A percentile compares a stretch with the other conserved stretches of the same genome.
These are phyloP conservation scores for Lontra canadensis DNA, from an alignment of 2,113 vertebrate genomes.

Conservation along the genomic window DNA sequence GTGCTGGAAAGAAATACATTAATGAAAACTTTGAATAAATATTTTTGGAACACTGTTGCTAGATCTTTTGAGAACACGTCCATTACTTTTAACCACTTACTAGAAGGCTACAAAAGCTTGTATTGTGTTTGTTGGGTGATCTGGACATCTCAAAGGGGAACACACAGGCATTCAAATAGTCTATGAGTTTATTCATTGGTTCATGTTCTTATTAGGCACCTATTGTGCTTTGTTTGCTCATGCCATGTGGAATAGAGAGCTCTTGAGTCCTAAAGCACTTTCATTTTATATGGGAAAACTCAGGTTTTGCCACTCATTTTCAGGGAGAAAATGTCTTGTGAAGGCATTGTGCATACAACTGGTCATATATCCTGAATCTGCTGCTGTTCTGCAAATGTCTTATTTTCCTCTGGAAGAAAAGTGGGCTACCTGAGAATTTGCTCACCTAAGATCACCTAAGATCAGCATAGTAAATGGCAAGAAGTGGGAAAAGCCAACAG, in stretches of 20 bases:
- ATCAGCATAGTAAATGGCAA: neutral
- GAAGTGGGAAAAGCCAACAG: neutral
- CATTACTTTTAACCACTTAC: slow-evolving; percentile 43
- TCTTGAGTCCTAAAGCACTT: neutral
- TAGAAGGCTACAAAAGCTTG: slow-evolving; percentile 22
- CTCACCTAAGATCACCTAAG: neutral
- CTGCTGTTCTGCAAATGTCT: neutral
- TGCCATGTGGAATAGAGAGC: neutral
- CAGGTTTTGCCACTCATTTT: neutral
- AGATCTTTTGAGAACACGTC: slow-evolving; percentile 58
- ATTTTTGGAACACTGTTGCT: slow-evolving; percentile 53
- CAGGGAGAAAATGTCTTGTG: neutral
- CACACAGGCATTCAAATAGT: slow-evolving; percentile 6
- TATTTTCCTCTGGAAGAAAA: neutral
- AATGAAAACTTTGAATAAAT: slow-evolving; percentile 47
- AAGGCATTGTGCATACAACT: neutral
- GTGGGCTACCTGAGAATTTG: neutral
- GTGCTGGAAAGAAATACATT: slow-evolving; percentile 46
- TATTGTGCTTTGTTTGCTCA: slow-evolving; percentile 35
- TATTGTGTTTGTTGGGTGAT: slow-evolving; percentile 23
- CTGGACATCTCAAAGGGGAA: slow-evolving; percentile 34
- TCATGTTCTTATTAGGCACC: slow-evolving; percentile 8
- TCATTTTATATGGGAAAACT: neutral
- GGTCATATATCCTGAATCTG: neutral
- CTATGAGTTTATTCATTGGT: neutral